These are phyloP conservation scores for Pocillopora grandis DNA, from an alignment of 92 coral and sea anemone species.

Conservation along the genomic window DNA sequence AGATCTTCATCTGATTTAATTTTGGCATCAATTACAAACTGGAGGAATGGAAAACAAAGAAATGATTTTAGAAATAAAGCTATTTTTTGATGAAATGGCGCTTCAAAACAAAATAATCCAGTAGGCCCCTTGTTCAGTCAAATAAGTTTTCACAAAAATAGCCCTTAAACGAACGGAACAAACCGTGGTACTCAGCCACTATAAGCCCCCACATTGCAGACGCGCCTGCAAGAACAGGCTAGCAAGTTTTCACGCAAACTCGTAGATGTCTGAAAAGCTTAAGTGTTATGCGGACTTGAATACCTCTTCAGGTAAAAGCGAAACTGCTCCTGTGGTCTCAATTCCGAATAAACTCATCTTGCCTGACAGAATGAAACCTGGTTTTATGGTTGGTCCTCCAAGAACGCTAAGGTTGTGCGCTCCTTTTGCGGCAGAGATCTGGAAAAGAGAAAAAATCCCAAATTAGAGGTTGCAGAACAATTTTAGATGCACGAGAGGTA, in stretches of 20 bases:
- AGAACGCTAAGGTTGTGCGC: slow-evolving; percentile 62
- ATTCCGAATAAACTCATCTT: slow-evolving; percentile 83
- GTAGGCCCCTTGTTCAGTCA: too few species aligned
- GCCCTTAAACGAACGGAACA: background rate
- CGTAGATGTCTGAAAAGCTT: background rate
- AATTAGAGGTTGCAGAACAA: background rate
- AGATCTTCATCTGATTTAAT: slow-evolving; percentile 28
- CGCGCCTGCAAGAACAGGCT: background rate
- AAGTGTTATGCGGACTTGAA: background rate
- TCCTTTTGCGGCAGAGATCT: slow-evolving; percentile 83
- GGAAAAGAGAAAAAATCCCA: background rate
- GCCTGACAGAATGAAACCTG: slow-evolving; percentile 83
- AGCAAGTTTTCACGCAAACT: background rate
- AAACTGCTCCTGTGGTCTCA: slow-evolving; percentile 76
- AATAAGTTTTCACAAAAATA: background rate
- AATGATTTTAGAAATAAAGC: slow-evolving; percentile 1
- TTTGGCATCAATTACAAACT: slow-evolving; percentile 87
- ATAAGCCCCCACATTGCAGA: too few species aligned
- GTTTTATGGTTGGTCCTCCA: slow-evolving; percentile 76
- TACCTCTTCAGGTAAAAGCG: slow-evolving; percentile 76
- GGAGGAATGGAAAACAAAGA: background rate
- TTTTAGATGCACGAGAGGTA: background rate
- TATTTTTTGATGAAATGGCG: background rate
- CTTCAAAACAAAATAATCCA: background rate
- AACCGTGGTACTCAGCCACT: background rate